A percentile compares a stretch with the other conserved stretches of the same genome.
Evolutionary conservation across 1,140 invertebrate genomes (phyloP).

Genomic region (Neocloeon triangulifer): DNA sequence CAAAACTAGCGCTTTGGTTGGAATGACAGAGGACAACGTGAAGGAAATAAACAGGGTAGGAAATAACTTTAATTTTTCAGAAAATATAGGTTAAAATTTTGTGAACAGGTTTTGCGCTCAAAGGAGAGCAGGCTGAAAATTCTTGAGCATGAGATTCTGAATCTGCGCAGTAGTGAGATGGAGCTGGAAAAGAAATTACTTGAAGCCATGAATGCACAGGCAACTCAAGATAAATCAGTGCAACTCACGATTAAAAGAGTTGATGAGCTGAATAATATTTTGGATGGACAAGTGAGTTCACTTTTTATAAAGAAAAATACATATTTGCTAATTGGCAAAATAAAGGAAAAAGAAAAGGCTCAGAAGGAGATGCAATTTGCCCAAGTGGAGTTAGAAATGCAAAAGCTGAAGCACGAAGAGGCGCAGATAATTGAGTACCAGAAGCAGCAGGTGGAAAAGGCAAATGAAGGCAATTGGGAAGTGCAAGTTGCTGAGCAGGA

Average conservation of each 20-base stretch:
- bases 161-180: slow-evolving; percentile 23
- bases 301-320: slow-evolving; percentile 3
- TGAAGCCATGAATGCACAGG: slow-evolving; percentile 35
- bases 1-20: slow-evolving; percentile 24
- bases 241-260: slow-evolving; percentile 9
- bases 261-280: slow-evolving; percentile 6
- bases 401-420: no score
- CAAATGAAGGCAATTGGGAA: slow-evolving; percentile 18
- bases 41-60: slow-evolving; percentile 20
- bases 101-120: slow-evolving; percentile 14
- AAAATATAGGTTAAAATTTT: no score
- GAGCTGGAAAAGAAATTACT: slow-evolving; percentile 36
- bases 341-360: no score
- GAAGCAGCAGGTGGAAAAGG: slow-evolving; percentile 21
- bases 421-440: slow-evolving; percentile 18
- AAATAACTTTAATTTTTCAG: slow-evolving; percentile 6
- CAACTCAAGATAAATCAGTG: slow-evolving; percentile 31
- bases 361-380: no score
- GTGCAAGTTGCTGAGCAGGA: slow-evolving; percentile 24
- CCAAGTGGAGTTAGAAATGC: no score
- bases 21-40: slow-evolving; percentile 28
- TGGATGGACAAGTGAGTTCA: slow-evolving; percentile 9
- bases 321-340: slow-evolving; percentile 5
- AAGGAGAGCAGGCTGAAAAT: slow-evolving; percentile 14
- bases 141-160: slow-evolving; percentile 25